Conservation (phyloP, 2,888 invertebrate genomes). For the Celastrina argiolus region DNA sequence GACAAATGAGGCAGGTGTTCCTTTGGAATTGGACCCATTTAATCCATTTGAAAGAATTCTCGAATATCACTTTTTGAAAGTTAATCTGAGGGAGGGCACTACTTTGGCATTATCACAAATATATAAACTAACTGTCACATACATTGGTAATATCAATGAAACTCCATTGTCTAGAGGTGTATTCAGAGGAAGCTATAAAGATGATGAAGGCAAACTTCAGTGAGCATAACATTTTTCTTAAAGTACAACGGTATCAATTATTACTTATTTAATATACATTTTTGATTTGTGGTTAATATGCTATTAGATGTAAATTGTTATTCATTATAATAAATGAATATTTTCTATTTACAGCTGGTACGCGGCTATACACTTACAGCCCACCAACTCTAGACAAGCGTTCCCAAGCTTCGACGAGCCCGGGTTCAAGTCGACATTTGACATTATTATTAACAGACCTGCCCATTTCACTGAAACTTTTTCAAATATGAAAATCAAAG, state of each 20-base stretch:
- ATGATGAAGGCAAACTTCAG: slow-evolving; percentile 47
- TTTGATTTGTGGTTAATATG: too few species aligned
- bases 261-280: too few species aligned
- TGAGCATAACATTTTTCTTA: slow-evolving; percentile 41
- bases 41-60: slow-evolving; percentile 47
- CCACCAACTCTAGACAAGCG: slow-evolving; percentile 85
- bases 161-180: slow-evolving; percentile 65
- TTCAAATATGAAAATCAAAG: slow-evolving; percentile 57
- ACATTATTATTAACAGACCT: slow-evolving; percentile 66
- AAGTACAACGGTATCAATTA: too few species aligned
- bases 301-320: too few species aligned
- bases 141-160: slow-evolving; percentile 66
- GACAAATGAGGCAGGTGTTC: slow-evolving; percentile 36
- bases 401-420: slow-evolving; percentile 93
- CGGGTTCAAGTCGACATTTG: slow-evolving; percentile 78
- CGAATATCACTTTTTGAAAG: slow-evolving; percentile 52
- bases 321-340: too few species aligned
- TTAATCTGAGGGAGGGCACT: slow-evolving; percentile 49
- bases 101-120: slow-evolving; percentile 42
- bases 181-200: slow-evolving; percentile 61
- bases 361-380: slow-evolving; percentile 87
- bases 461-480: slow-evolving; percentile 49
- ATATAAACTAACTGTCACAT: slow-evolving; percentile 49
- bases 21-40: slow-evolving; percentile 37
- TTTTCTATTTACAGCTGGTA: slow-evolving; percentile 84